These are phyloP conservation scores for Podargus strigoides DNA, from an alignment of 2,797 vertebrate species.

Conservation along the genomic window DNA sequence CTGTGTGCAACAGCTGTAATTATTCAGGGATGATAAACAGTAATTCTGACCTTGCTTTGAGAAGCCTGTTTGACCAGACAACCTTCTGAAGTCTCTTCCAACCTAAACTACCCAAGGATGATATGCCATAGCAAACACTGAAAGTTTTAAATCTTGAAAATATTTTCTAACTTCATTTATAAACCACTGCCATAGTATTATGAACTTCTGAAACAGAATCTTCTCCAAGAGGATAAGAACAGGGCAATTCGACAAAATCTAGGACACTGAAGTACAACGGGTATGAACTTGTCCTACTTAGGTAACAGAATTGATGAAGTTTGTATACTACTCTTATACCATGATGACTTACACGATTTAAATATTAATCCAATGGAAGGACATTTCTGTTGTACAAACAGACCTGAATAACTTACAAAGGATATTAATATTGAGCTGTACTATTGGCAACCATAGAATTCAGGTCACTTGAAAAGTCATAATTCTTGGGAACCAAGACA, in stretches of 20 bases:
- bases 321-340: neutral
- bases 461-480: neutral
- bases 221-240: constrained; percentile 17
- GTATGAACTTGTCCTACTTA: constrained; percentile 23
- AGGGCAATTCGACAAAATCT: constrained; percentile 13
- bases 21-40: neutral
- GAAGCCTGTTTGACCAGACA: neutral
- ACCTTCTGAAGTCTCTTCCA: neutral
- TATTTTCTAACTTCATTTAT: constrained; percentile 22
- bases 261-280: neutral
- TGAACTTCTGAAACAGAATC: constrained; percentile 24
- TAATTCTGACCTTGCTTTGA: neutral
- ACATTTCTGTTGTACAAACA: neutral
- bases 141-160: neutral
- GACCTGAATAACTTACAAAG: neutral
- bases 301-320: neutral
- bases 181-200: neutral
- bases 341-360: neutral
- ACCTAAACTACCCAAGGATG: neutral
- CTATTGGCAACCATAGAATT: neutral
- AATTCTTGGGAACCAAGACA: neutral
- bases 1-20: neutral
- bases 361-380: neutral
- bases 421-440: neutral
- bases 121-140: neutral